Evolutionary conservation across 2,113 vertebrate species (phyloP).

Genomic region (Rafetus swinhoei): DNA sequence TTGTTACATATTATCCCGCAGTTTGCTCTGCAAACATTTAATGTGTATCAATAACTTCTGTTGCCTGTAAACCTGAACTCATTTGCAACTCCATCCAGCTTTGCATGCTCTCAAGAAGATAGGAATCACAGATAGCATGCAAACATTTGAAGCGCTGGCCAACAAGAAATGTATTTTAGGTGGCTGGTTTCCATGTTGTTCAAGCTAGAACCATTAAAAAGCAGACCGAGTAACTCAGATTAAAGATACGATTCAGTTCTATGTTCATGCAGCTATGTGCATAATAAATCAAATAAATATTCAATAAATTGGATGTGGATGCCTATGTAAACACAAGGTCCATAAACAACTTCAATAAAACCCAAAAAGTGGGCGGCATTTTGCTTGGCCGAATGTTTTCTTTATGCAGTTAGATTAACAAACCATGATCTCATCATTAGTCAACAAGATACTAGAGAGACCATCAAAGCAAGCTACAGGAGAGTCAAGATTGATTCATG

Average conservation of each 20-base stretch:
- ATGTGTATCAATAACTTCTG: conserved; percentile 47
- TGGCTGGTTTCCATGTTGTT: conserved; percentile 67
- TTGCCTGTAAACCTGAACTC: conserved; percentile 27
- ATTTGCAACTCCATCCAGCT: conserved; percentile 10
- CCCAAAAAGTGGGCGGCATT: conserved; percentile 61
- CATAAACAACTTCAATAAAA: conserved; percentile 75
- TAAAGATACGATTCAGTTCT: conserved; percentile 69
- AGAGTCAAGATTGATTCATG: conserved; percentile 75
- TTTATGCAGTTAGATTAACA: conserved; percentile 81
- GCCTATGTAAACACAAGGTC: conserved; percentile 74
- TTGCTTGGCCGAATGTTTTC: conserved; percentile 80
- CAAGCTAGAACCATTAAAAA: conserved; percentile 59
- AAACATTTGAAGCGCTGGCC: conserved; percentile 56
- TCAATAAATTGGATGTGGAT: conserved; percentile 72
- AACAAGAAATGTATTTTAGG: conserved; percentile 64
- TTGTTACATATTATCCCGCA: not conserved
- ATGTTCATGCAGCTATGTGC: conserved; percentile 54
- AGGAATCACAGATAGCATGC: conserved; percentile 33
- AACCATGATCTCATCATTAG: conserved; percentile 85
- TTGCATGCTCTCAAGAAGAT: conserved; percentile 50
- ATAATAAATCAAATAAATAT: conserved; percentile 73
- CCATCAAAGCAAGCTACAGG: conserved; percentile 88
- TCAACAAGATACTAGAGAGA: conserved; percentile 82
- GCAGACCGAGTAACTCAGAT: conserved; percentile 53
- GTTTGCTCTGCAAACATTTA: not conserved